Evolutionary conservation across 2,797 vertebrate species (phyloP), one percentile per base, ranked within the genome.

Genomic region (Protosalanx chinensis): DNA sequence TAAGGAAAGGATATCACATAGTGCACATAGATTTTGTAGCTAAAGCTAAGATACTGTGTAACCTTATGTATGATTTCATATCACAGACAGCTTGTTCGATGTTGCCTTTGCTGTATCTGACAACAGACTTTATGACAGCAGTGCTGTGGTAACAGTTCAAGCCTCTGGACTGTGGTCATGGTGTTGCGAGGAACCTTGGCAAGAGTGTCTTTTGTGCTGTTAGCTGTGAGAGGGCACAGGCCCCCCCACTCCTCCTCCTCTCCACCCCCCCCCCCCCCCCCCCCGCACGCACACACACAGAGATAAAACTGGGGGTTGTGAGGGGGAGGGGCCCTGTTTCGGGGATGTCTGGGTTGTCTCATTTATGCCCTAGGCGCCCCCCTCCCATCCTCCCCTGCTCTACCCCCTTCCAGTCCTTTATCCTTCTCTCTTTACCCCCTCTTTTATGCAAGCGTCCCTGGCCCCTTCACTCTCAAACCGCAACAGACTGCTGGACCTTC

Each of bases 391-490:
- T 65, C 64, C 67, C 68, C 72, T 53, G 59, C 67, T n/a, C 29
- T 13, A 18, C 30, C 58, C 29, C 6, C n/a, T 35, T n/a, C 41
- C 67, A 46, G 41, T 67, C 68, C 68, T 71, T 72, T 71, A 72
- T 71, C 56, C 73, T 27, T 27, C 32, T 76, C 35, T 1, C 53
- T 67, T 16, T 46, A 46, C 74, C 79, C 79, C 74, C 71, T 76
- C 84, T 80, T 86, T 87, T 88, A 84, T 83, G 61, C 12, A 1
- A 70, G 73, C 53, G 73, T 73, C 73, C 46, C 75, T 20, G 77
- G 79, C 80, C 82, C 77, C 82, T 75, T 51, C 76, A 62, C 76
- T 84, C 83, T 77, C 86, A 88, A 82, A 84, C 74, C 67, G 67
- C 62, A 78, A 77, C 1, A 81, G 78, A 67, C 78, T 53, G 13